A percentile compares a stretch with the other conserved stretches of the same genome.
phyloP scores from a whole-genome alignment of 2,113 vertebrate genomes.

The Vulpes lagopus region DNA sequence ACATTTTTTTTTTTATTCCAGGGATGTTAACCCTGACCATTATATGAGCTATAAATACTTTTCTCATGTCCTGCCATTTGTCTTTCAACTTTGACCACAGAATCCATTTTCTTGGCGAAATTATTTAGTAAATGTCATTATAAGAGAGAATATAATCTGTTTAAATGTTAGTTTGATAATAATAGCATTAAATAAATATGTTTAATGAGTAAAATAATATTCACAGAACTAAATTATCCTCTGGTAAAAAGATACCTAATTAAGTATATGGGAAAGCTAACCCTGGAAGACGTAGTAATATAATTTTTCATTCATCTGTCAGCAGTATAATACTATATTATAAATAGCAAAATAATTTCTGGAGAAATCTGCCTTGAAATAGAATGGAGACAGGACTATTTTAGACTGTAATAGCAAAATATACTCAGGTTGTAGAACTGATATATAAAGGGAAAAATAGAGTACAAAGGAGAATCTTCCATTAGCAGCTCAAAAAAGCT shows the following conservation, averaged over 20 bases:
- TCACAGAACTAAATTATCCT: slow-evolving; percentile 52
- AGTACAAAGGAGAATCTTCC: background rate
- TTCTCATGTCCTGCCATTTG: slow-evolving; percentile 40
- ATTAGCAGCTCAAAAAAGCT: background rate
- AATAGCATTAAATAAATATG: slow-evolving; percentile 26
- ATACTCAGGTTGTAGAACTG: background rate
- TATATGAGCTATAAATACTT: slow-evolving; percentile 37
- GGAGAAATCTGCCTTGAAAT: slow-evolving; percentile 34
- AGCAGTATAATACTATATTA: background rate
- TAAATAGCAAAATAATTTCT: background rate
- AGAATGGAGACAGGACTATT: background rate
- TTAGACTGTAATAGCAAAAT: slow-evolving; percentile 18
- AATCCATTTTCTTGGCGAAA: slow-evolving; percentile 53
- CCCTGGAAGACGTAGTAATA: background rate
- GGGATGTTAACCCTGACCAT: background rate
- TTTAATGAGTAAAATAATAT: slow-evolving; percentile 43
- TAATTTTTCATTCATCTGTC: slow-evolving; percentile 63
- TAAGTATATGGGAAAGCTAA: background rate
- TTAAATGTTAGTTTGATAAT: slow-evolving; percentile 23
- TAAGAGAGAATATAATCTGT: slow-evolving; percentile 45
- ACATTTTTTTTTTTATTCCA: background rate
- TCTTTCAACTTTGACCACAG: slow-evolving; percentile 53
- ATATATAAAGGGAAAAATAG: background rate
- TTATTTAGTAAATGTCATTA: slow-evolving; percentile 56
- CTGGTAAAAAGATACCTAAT: slow-evolving; percentile 16